phyloP scores from a whole-genome alignment of 2,888 invertebrate species.

The Dryobota labecula region DNA sequence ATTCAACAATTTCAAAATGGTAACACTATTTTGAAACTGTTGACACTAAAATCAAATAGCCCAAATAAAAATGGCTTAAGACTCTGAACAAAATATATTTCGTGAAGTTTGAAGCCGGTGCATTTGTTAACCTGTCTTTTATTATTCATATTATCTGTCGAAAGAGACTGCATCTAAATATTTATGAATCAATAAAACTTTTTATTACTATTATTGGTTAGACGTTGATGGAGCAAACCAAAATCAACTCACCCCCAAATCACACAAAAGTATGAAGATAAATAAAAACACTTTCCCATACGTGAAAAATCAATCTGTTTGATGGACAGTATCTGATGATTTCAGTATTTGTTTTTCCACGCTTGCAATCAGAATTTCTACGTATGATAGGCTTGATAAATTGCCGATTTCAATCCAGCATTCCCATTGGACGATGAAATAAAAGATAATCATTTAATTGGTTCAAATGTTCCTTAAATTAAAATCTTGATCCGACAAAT shows the following conservation, averaged over 20 bases:
- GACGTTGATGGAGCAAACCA: not conserved
- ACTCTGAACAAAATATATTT: too few relatives aligned
- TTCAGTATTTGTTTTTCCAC: conserved; percentile 39
- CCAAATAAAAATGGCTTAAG: too few relatives aligned
- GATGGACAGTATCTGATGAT: conserved; percentile 34
- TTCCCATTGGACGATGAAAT: conserved; percentile 17
- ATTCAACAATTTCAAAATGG: too few relatives aligned
- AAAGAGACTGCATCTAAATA: too few relatives aligned
- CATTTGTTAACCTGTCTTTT: too few relatives aligned
- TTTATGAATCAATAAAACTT: too few relatives aligned
- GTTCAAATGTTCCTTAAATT: conserved; percentile 43
- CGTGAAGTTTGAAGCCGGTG: too few relatives aligned
- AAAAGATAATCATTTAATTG: conserved; percentile 43
- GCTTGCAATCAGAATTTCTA: conserved; percentile 23
- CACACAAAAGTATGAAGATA: not conserved
- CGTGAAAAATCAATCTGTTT: conserved; percentile 34
- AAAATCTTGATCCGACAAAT: conserved; percentile 46
- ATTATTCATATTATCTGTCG: too few relatives aligned
- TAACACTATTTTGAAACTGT: too few relatives aligned
- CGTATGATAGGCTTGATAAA: conserved; percentile 42
- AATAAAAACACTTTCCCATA: conserved; percentile 21
- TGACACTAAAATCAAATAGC: too few relatives aligned
- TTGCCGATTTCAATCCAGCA: conserved; percentile 22
- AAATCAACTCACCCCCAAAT: not conserved
- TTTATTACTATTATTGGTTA: too few relatives aligned